Percentiles rank a stretch among this genome's conserved stretches.
Conservation (phyloP, 2,888 invertebrate species). For the Plebejus melissa region DNA sequence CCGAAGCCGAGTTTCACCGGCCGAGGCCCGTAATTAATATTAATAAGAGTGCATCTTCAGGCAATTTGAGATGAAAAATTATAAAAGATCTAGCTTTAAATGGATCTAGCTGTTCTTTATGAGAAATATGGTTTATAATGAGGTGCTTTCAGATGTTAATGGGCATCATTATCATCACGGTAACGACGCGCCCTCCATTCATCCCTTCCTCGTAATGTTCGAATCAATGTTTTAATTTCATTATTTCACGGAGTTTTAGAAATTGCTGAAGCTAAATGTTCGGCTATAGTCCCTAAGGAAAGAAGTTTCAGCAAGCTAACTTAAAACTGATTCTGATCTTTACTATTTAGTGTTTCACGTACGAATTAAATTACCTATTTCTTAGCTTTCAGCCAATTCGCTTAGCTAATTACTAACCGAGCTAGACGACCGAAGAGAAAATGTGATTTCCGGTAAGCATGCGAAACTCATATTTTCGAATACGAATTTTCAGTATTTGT, state of each 20-base stretch:
- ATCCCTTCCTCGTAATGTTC: not conserved
- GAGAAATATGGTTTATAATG: constrained; percentile 19
- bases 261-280: not conserved
- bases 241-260: not conserved
- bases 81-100: constrained; percentile 27
- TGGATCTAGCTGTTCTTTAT: constrained; percentile 21
- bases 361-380: not conserved
- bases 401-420: too few species aligned
- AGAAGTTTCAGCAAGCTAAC: not conserved
- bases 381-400: too few species aligned
- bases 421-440: too few species aligned
- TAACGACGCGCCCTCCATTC: not conserved
- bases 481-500: too few species aligned
- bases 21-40: constrained; percentile 20
- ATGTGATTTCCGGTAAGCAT: too few species aligned
- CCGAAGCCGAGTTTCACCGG: not conserved
- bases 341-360: not conserved
- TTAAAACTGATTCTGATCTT: not conserved
- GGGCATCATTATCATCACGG: not conserved
- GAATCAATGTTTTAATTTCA: not conserved
- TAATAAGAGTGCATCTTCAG: constrained; percentile 26
- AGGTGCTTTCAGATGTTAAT: constrained; percentile 17
- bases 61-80: constrained; percentile 23
- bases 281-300: not conserved
- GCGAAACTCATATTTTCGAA: too few species aligned